Conservation (phyloP, 2,113 vertebrate species). For the Rhinoderma darwinii region DNA sequence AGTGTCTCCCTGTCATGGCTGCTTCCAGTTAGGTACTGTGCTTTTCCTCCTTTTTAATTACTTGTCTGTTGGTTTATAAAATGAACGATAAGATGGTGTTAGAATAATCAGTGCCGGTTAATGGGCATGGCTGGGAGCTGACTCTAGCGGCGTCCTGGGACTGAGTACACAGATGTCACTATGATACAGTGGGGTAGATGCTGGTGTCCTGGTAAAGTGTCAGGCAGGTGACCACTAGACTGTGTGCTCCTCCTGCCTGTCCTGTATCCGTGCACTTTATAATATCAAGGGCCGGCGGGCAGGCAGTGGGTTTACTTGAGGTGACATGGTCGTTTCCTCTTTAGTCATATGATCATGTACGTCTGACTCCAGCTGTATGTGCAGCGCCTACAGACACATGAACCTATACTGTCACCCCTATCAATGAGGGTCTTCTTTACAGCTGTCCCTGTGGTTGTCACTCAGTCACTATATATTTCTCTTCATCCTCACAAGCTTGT, state of each 20-base stretch:
- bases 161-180: not conserved
- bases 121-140: not conserved
- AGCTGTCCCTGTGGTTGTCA: too few relatives aligned
- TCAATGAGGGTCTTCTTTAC: too few relatives aligned
- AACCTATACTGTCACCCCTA: too few relatives aligned
- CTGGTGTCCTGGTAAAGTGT: not conserved
- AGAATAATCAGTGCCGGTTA: not conserved
- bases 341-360: slow-evolving; percentile 24
- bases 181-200: not conserved
- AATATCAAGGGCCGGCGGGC: not conserved
- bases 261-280: not conserved
- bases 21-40: slow-evolving; percentile 58
- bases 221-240: not conserved
- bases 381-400: not conserved
- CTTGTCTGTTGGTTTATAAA: not conserved
- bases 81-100: not conserved
- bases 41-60: slow-evolving; percentile 27
- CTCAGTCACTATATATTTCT: too few relatives aligned
- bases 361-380: not conserved
- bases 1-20: slow-evolving; percentile 56
- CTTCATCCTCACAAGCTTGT: too few relatives aligned
- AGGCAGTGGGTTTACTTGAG: not conserved
- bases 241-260: not conserved
- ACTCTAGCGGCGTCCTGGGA: not conserved
- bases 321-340: not conserved